Percentiles rank a stretch among this genome's conserved stretches.
Evolutionary conservation across 1,140 invertebrate species (phyloP).

Genomic region (Dryas iulia): DNA sequence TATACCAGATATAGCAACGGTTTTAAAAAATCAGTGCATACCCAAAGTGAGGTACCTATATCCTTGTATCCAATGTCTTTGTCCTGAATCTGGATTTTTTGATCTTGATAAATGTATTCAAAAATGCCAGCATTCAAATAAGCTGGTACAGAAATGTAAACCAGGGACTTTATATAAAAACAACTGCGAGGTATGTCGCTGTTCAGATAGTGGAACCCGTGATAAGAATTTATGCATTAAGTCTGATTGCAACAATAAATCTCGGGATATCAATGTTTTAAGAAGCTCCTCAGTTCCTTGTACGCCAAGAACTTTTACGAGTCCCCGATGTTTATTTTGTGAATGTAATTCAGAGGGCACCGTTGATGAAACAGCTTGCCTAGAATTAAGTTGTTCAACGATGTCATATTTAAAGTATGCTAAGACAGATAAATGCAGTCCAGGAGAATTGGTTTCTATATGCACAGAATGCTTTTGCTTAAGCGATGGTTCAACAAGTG

Average conservation of each 20-base stretch:
- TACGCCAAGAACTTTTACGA: conserved; percentile 47
- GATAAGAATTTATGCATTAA: conserved; percentile 48
- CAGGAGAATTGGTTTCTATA: conserved; percentile 57
- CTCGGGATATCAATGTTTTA: conserved; percentile 27
- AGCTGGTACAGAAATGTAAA: conserved; percentile 39
- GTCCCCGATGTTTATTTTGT: conserved; percentile 61
- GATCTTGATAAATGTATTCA: conserved; percentile 53
- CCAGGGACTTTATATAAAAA: conserved; percentile 54
- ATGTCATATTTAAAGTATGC: conserved; percentile 34
- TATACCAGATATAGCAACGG: conserved; percentile 24
- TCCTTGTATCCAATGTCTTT: conserved; percentile 60
- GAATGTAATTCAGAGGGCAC: conserved; percentile 48
- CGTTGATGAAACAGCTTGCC: conserved; percentile 50
- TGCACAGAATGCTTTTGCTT: conserved; percentile 67
- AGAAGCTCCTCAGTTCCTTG: conserved; percentile 39
- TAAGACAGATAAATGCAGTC: conserved; percentile 39
- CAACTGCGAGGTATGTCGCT: conserved; percentile 56
- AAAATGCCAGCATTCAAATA: conserved; percentile 41
- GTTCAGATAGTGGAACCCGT: conserved; percentile 46
- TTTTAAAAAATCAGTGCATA: conserved; percentile 50
- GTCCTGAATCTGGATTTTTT: conserved; percentile 56
- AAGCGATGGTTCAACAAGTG: conserved; percentile 37
- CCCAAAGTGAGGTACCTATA: conserved; percentile 66
- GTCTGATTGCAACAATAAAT: conserved; percentile 33
- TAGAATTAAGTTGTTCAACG: conserved; percentile 55